Evolutionary conservation across 2,888 invertebrate species (phyloP).

Genomic region (Elmis aenea): DNA sequence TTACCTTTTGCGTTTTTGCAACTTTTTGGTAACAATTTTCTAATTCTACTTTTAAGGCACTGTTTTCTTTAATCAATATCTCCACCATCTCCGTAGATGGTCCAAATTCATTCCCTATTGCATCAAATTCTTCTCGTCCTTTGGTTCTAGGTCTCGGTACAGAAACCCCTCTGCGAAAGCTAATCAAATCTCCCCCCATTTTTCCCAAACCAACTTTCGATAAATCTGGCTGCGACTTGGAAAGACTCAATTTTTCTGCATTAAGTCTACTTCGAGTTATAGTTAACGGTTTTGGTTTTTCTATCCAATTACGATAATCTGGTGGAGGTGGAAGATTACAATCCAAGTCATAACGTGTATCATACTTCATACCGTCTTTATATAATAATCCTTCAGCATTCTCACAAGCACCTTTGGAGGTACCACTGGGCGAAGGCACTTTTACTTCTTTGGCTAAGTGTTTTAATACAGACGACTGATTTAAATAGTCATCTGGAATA

Average conservation of each 20-base stretch:
- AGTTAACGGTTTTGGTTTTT: conserved; percentile 38
- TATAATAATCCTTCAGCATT: conserved; percentile 18
- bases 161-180: conserved; percentile 41
- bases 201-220: conserved; percentile 50
- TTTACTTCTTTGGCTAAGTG: conserved; percentile 77
- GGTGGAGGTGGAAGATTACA: conserved; percentile 41
- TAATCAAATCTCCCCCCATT: conserved; percentile 30
- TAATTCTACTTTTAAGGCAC: conserved; percentile 76
- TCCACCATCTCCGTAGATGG: conserved; percentile 72
- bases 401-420: conserved; percentile 23
- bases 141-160: conserved; percentile 53
- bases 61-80: conserved; percentile 78
- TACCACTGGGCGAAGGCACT: conserved; percentile 36
- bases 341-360: conserved; percentile 32
- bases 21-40: conserved; percentile 77
- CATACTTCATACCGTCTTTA: conserved; percentile 15
- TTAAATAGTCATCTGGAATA: conserved; percentile 79
- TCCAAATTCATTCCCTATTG: conserved; percentile 50
- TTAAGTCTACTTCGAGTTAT: conserved; percentile 30
- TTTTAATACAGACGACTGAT: conserved; percentile 76
- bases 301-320: conserved; percentile 44
- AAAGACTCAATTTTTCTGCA: conserved; percentile 58
- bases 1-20: conserved; percentile 79
- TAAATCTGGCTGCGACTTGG: conserved; percentile 80
- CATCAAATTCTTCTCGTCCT: conserved; percentile 53